Evolutionary conservation across 2,888 invertebrate genomes (phyloP).

Genomic region (Ctenicera cuprea): DNA sequence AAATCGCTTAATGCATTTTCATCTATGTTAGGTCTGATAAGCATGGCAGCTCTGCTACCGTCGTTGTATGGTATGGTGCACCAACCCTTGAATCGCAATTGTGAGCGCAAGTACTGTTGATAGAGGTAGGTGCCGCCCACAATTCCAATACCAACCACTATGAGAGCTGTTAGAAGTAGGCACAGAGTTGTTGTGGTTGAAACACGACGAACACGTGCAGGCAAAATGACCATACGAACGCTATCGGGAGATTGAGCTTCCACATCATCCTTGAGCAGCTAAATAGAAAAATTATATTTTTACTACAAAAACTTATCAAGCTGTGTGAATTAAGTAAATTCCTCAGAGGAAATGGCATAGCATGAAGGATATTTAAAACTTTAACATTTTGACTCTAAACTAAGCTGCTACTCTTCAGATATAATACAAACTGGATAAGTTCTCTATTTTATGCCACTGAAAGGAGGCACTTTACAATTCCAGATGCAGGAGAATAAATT

Average conservation of each 20-base stretch:
- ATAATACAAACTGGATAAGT: too few relatives aligned
- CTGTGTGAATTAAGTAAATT: not conserved
- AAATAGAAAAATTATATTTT: slow-evolving; percentile 45
- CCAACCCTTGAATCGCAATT: slow-evolving; percentile 80
- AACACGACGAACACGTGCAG: slow-evolving; percentile 74
- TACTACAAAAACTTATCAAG: too few relatives aligned
- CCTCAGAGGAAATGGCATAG: not conserved
- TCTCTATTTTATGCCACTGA: too few relatives aligned
- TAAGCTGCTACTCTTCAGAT: too few relatives aligned
- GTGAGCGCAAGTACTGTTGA: slow-evolving; percentile 80
- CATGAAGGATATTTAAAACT: too few relatives aligned
- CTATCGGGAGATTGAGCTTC: slow-evolving; percentile 70
- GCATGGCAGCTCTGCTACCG: slow-evolving; percentile 58
- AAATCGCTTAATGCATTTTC: slow-evolving; percentile 40
- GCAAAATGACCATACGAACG: slow-evolving; percentile 71
- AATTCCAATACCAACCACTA: slow-evolving; percentile 83
- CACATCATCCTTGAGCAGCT: slow-evolving; percentile 70
- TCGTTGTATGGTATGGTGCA: slow-evolving; percentile 79
- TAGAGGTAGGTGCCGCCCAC: slow-evolving; percentile 85
- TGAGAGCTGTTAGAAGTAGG: slow-evolving; percentile 80
- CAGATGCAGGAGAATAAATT: not conserved
- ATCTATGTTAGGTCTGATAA: slow-evolving; percentile 36
- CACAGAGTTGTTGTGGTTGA: slow-evolving; percentile 80
- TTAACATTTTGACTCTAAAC: too few relatives aligned
- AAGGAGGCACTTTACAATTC: too few relatives aligned